phyloP scores from a whole-genome alignment of 2,888 invertebrate species.

The Sussaba pulchella region DNA sequence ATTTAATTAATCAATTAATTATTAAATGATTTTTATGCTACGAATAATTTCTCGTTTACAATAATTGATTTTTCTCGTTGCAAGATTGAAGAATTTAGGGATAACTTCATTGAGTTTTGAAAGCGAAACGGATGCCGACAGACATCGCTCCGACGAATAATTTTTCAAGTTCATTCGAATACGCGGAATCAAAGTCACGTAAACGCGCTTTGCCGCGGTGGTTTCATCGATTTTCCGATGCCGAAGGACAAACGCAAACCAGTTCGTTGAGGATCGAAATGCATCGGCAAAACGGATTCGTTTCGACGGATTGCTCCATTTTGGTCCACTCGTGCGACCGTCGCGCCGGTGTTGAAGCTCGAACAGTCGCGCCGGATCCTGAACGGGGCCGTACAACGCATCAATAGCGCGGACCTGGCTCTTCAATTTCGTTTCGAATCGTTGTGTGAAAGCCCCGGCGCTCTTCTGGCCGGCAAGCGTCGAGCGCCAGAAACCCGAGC shows the following conservation, averaged over 20 bases:
- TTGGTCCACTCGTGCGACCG: slow-evolving; percentile 27
- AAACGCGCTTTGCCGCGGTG: slow-evolving; percentile 5
- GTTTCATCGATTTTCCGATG: slow-evolving; percentile 12
- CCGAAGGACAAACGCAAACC: background rate
- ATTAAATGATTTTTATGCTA: too few relatives aligned
- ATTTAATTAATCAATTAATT: too few relatives aligned
- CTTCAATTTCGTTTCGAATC: slow-evolving; percentile 11
- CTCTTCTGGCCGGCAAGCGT: slow-evolving; percentile 12
- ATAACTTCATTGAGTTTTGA: too few relatives aligned
- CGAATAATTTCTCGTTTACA: too few relatives aligned
- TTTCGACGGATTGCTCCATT: slow-evolving; percentile 62
- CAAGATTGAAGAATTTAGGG: too few relatives aligned
- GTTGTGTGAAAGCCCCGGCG: slow-evolving; percentile 9
- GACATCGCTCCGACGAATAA: background rate
- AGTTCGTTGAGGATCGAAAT: slow-evolving; percentile 17
- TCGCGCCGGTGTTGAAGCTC: background rate
- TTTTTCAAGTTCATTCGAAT: slow-evolving; percentile 34
- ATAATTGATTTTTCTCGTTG: too few relatives aligned
- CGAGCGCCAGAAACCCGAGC: slow-evolving; percentile 44
- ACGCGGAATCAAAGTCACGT: slow-evolving; percentile 30
- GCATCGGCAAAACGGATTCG: slow-evolving; percentile 53
- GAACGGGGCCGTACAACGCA: slow-evolving; percentile 8
- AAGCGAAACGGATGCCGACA: too few relatives aligned
- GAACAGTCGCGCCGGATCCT: background rate
- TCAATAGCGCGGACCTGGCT: slow-evolving; percentile 20